Conservation (phyloP, 1,140 invertebrate genomes). For the Temnothorax longispinosus region DNA sequence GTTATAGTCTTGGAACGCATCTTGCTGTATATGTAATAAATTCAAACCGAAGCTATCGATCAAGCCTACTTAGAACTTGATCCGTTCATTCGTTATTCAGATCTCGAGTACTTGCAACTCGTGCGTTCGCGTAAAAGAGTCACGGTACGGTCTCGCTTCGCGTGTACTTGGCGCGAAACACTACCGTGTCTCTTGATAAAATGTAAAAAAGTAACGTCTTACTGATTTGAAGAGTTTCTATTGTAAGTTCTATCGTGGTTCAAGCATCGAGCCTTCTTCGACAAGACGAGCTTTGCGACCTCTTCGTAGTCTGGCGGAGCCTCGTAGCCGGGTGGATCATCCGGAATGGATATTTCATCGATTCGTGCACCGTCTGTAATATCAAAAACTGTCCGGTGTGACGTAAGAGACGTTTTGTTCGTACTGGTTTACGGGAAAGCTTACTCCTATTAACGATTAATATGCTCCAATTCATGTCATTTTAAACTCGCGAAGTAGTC, state of each 20-base stretch:
- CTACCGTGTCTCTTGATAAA: not conserved
- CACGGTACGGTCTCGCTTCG: too few relatives aligned
- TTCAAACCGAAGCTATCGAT: too few relatives aligned
- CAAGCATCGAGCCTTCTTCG: slow-evolving; percentile 72
- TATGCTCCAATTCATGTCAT: not conserved
- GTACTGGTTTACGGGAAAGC: not conserved
- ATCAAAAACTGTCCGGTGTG: slow-evolving; percentile 80
- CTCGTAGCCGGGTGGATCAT: slow-evolving; percentile 90
- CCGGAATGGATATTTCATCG: slow-evolving; percentile 86
- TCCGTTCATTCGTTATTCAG: too few relatives aligned
- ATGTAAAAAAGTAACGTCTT: not conserved
- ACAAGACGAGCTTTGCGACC: slow-evolving; percentile 87
- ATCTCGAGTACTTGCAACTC: too few relatives aligned
- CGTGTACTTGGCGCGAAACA: too few relatives aligned
- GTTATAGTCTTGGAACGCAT: not conserved
- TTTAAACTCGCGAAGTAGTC: not conserved
- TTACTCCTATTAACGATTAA: not conserved
- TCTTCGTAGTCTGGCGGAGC: slow-evolving; percentile 91
- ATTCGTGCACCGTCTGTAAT: slow-evolving; percentile 84
- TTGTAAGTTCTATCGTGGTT: slow-evolving; percentile 56
- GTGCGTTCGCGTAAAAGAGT: too few relatives aligned
- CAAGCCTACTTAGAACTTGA: too few relatives aligned
- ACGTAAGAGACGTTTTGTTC: slow-evolving; percentile 27
- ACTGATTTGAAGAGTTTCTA: slow-evolving; percentile 73
- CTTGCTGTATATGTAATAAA: not conserved